Base-by-base conservation (phyloP, 2,113 vertebrate genomes). In the Physeter macrocephalus region DNA sequence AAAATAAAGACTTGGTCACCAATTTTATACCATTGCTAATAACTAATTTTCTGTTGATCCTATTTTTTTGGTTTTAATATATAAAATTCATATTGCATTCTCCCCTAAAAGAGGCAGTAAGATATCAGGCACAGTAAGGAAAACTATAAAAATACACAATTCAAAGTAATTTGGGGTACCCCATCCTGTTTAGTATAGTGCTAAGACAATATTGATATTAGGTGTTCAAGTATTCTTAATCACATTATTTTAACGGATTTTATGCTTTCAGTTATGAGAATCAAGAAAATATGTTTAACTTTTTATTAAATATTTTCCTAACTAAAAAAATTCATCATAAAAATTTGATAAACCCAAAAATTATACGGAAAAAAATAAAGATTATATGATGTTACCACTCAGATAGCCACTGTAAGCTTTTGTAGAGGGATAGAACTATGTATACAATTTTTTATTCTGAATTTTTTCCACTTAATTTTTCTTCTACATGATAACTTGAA, bases 351-450 rank as follows among this genome's bases (percentile, higher is more conserved):
- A 54, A n/a, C 43, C 10, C 39, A 21, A 88, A 66, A 81, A 61
- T 77, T 62, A 31, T 75, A 83, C 87, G 62, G 57, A 87, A 95
- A 82, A 62, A 88, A 83, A 52, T 36, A 91, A 95, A 81, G 71
- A 81, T 34, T 43, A 8, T 54, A 81, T 41, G 31, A 61, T 81
- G 3, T 82, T 59, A 43, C 17, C n/a, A 77, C 31, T 91, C n/a
- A 72, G 29, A 78, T 0, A 92, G 59, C 1, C 59, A 86, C 25
- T 66, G 2, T 61, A 64, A 89, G 34, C 17, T 95, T 95, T 78
- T 67, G 31, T 36, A 92, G 54, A 71, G n/a, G 67, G 21, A 66
- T 1, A 93, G 10, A 90, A 78, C 78, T 52, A 78, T 29, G 10
- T 34, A 46, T 12, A 90, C 21, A 93, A 94, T 77, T 93, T 41